Conservation (phyloP, 2,113 vertebrate species). For the Oceanites oceanicus region DNA sequence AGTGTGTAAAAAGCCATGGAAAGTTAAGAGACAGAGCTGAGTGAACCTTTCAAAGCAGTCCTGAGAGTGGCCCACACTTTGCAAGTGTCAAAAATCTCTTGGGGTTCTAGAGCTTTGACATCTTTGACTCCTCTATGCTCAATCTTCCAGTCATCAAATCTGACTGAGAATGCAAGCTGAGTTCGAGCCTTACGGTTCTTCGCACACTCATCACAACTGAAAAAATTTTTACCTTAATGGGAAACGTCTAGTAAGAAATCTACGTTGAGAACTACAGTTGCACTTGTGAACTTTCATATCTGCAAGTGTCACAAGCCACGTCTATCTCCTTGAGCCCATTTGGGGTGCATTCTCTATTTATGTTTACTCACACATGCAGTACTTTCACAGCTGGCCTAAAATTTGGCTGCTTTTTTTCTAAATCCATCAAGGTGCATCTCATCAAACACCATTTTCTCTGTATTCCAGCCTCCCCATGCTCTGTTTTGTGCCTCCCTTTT, state of each 20-base stretch:
- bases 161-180: background rate
- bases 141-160: background rate
- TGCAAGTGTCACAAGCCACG: background rate
- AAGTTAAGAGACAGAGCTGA: background rate
- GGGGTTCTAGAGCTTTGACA: fast-evolving
- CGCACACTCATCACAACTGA: background rate
- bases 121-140: background rate
- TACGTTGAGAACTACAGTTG: background rate
- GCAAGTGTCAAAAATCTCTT: background rate
- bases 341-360: background rate
- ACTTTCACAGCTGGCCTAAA: background rate
- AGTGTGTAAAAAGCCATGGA: background rate
- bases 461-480: background rate
- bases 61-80: background rate
- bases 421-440: background rate
- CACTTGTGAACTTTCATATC: background rate
- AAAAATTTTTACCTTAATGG: background rate
- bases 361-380: background rate
- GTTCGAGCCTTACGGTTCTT: background rate
- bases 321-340: background rate
- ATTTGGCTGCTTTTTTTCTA: background rate
- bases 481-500: background rate
- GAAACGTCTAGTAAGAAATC: background rate
- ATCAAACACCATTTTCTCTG: background rate
- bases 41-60: background rate